Evolutionary conservation across 1,140 invertebrate genomes (phyloP).

Genomic region (Araneus ventricosus): DNA sequence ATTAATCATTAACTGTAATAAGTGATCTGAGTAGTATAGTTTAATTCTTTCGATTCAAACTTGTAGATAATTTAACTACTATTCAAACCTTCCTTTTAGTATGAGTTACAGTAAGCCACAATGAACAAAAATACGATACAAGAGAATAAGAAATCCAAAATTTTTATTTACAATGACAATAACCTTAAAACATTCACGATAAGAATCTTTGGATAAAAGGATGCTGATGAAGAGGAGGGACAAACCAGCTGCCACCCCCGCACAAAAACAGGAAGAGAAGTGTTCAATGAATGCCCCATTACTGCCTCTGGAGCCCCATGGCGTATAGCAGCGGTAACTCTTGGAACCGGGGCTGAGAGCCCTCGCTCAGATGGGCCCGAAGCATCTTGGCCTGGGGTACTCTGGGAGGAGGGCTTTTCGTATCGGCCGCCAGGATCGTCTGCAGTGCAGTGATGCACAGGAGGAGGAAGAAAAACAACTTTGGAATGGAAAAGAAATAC

Average conservation of each 20-base stretch:
- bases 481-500: background rate
- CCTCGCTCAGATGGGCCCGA: constrained; percentile 34
- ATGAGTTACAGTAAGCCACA: no score
- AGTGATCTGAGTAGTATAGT: no score
- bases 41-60: no score
- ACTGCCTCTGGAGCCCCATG: constrained; percentile 3
- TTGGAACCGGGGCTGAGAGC: constrained; percentile 45
- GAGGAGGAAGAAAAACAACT: background rate
- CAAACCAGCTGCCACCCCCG: background rate
- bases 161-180: background rate
- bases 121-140: no score
- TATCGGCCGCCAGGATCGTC: background rate
- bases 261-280: background rate
- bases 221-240: background rate
- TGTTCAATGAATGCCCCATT: background rate
- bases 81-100: no score
- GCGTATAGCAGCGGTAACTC: constrained; percentile 56
- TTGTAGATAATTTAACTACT: no score
- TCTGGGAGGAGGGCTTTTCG: background rate
- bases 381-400: constrained; percentile 27
- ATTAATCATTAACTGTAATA: no score
- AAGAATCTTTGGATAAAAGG: background rate
- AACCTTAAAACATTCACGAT: background rate
- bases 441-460: background rate
- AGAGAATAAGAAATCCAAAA: background rate